Conservation (phyloP, 2,113 vertebrate species). For the Entelurus aequoreus region DNA sequence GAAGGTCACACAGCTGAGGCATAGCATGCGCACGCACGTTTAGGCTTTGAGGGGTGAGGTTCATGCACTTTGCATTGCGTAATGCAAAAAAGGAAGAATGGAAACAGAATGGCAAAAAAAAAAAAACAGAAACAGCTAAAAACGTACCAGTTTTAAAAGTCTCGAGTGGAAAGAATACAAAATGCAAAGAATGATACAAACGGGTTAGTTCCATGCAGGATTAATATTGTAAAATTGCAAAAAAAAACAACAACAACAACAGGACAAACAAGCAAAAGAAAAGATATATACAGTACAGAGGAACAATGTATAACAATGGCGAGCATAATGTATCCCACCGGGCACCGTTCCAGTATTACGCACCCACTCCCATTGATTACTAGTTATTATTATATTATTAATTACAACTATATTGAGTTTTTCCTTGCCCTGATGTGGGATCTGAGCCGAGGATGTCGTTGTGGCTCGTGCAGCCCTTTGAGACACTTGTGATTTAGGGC, state of each 20-base stretch:
- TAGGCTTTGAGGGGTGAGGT: neutral
- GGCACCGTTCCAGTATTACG: too few relatives aligned
- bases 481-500: too few relatives aligned
- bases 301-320: neutral
- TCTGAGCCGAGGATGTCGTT: too few relatives aligned
- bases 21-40: conserved; percentile 1
- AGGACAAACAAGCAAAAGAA: neutral
- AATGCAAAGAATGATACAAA: conserved; percentile 21
- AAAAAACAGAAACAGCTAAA: conserved; percentile 12
- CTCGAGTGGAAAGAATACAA: conserved; percentile 37
- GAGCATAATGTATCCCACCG: neutral
- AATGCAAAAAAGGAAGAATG: conserved; percentile 8
- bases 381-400: too few relatives aligned
- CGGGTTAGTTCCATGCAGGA: conserved; percentile 36
- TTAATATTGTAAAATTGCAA: neutral
- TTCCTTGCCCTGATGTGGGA: too few relatives aligned
- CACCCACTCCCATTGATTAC: too few relatives aligned
- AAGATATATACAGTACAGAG: neutral
- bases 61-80: neutral
- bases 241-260: neutral
- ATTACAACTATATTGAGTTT: too few relatives aligned
- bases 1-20: conserved; percentile 26
- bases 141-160: conserved; percentile 66
- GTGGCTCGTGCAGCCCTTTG: too few relatives aligned
- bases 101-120: conserved; percentile 11